Percentiles rank a stretch among this genome's conserved stretches.
phyloP scores from a whole-genome alignment of 2,888 invertebrate genomes.

The Scaptomyza parva region DNA sequence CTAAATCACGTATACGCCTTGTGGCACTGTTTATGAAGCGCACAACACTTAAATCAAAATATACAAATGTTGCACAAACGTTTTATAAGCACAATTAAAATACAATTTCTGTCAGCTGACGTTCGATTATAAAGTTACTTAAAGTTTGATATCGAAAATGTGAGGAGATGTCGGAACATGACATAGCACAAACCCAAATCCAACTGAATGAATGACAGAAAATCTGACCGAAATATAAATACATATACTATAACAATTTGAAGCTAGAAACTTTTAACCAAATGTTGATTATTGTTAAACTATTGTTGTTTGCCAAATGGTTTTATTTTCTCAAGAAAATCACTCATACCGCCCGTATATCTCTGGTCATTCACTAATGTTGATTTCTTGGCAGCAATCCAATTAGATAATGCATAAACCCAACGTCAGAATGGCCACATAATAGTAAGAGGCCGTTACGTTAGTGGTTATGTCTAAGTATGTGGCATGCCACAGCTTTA shows the following conservation, averaged over 20 bases:
- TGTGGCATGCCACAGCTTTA: conserved; percentile 2
- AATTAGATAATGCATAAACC: conserved; percentile 49
- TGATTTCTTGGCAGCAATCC: conserved; percentile 44
- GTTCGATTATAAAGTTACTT: background rate
- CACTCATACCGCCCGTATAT: background rate
- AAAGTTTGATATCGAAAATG: background rate
- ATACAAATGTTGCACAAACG: background rate
- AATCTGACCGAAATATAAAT: background rate
- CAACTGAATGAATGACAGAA: background rate
- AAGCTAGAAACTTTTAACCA: too few relatives aligned
- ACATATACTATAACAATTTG: too few relatives aligned
- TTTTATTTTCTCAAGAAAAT: too few relatives aligned
- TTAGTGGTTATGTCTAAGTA: conserved; percentile 4
- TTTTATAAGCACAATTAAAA: background rate
- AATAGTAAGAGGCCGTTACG: conserved; percentile 37
- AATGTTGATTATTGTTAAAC: too few relatives aligned
- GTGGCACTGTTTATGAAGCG: conserved; percentile 21
- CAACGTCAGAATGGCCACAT: conserved; percentile 37
- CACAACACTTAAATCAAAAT: background rate
- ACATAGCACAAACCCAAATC: background rate
- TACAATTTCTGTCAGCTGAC: background rate
- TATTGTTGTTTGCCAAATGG: too few relatives aligned
- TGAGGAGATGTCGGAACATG: background rate
- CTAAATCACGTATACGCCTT: conserved; percentile 49
- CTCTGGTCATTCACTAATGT: conserved; percentile 21